phyloP scores from a whole-genome alignment of 2,113 vertebrate genomes.

The Neoarius graeffei region DNA sequence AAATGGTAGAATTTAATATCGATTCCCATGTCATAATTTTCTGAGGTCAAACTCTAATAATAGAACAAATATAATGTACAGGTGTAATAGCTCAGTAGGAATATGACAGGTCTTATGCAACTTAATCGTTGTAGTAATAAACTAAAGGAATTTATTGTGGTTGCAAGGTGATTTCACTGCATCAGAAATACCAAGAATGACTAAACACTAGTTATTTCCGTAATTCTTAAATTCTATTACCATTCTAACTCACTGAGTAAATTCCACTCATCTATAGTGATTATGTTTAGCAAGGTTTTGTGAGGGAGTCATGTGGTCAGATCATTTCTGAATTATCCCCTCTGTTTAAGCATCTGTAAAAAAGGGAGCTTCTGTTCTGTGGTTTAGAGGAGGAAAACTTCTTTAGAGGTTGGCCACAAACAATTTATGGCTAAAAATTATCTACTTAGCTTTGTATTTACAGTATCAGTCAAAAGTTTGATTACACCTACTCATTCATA shows the following conservation, averaged over 20 bases:
- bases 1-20: background rate
- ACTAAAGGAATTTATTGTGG: constrained; percentile 47
- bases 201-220: background rate
- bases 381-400: constrained; percentile 20
- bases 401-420: constrained; percentile 24
- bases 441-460: constrained; percentile 37
- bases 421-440: constrained; percentile 51
- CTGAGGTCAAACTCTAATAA: background rate
- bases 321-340: constrained; percentile 53
- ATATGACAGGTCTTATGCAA: constrained; percentile 37
- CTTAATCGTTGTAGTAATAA: constrained; percentile 33
- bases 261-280: constrained; percentile 52
- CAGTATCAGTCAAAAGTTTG: background rate
- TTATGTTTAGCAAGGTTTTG: constrained; percentile 50
- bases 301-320: constrained; percentile 42
- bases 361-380: constrained; percentile 43
- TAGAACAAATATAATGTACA: background rate
- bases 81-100: background rate
- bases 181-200: constrained; percentile 57
- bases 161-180: constrained; percentile 56
- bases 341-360: constrained; percentile 34
- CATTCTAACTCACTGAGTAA: constrained; percentile 53
- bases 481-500: too few species aligned
- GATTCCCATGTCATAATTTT: background rate
- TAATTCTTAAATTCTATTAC: constrained; percentile 48